Conservation (phyloP, 1,140 invertebrate genomes). For the Scaptodrosophila lebanonensis region DNA sequence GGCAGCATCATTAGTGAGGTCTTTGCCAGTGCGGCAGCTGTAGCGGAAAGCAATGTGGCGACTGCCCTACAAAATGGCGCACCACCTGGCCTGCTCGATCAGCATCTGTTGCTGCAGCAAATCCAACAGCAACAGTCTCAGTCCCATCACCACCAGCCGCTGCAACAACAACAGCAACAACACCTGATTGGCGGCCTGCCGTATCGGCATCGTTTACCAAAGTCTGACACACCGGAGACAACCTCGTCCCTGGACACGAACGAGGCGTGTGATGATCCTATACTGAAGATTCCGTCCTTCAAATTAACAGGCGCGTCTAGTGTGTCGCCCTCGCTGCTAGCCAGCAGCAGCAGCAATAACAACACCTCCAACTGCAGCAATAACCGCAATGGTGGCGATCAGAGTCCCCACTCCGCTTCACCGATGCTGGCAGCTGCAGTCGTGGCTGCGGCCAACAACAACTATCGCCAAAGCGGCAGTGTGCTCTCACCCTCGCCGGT, state of each 20-base stretch:
- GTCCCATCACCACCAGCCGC: slow-evolving; percentile 45
- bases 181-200: slow-evolving; percentile 31
- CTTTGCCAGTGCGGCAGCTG: slow-evolving; percentile 52
- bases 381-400: slow-evolving; percentile 46
- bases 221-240: slow-evolving; percentile 76
- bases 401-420: slow-evolving; percentile 62
- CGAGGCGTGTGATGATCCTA: slow-evolving; percentile 81
- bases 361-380: slow-evolving; percentile 30
- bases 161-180: slow-evolving; percentile 57
- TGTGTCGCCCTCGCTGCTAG: slow-evolving; percentile 76
- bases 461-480: slow-evolving; percentile 30
- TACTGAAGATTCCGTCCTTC: slow-evolving; percentile 95
- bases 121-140: slow-evolving; percentile 47
- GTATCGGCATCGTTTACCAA: slow-evolving; percentile 67
- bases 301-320: slow-evolving; percentile 82
- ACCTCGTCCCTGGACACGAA: slow-evolving; percentile 77
- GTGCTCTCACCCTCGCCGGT: slow-evolving; percentile 78
- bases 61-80: slow-evolving; percentile 17
- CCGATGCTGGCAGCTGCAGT: slow-evolving; percentile 69
- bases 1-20: slow-evolving; percentile 46
- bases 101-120: slow-evolving; percentile 28
- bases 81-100: slow-evolving; percentile 38
- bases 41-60: slow-evolving; percentile 37
- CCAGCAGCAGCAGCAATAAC: slow-evolving; percentile 49
- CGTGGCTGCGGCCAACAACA: slow-evolving; percentile 38